Percentiles rank a stretch among this genome's conserved stretches.
Evolutionary conservation across 1,140 invertebrate genomes (phyloP).

Genomic region (Ectropis grisescens): DNA sequence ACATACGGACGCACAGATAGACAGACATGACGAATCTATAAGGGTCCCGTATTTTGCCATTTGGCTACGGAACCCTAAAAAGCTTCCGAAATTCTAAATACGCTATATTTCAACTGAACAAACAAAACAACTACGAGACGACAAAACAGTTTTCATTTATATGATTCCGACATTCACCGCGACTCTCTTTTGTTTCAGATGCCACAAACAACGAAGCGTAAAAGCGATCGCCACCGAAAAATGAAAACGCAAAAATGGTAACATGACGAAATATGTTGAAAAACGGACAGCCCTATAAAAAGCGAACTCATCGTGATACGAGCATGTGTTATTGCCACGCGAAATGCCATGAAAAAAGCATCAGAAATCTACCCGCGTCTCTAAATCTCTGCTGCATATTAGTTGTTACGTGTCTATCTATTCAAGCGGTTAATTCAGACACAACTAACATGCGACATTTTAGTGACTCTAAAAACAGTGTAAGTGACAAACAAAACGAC

Average conservation of each 20-base stretch:
- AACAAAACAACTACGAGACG: too few relatives aligned
- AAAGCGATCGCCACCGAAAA: constrained; percentile 14
- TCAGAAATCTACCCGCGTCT: constrained; percentile 19
- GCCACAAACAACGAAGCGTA: constrained; percentile 8
- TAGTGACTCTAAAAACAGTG: constrained; percentile 19
- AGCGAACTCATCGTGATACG: constrained; percentile 29
- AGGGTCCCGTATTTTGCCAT: too few relatives aligned
- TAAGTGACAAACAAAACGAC: constrained; percentile 26
- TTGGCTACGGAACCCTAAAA: too few relatives aligned
- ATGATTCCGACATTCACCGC: too few relatives aligned
- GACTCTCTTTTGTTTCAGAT: constrained; percentile 51
- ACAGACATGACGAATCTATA: too few relatives aligned
- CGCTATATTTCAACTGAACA: too few relatives aligned
- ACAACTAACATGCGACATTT: constrained; percentile 47
- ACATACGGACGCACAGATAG: too few relatives aligned
- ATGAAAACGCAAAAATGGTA: constrained; percentile 38
- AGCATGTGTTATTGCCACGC: constrained; percentile 32
- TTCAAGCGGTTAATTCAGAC: constrained; percentile 50
- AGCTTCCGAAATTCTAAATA: too few relatives aligned
- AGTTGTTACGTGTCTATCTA: constrained; percentile 33
- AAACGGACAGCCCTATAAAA: constrained; percentile 27
- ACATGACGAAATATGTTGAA: constrained; percentile 56
- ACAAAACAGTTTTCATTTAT: too few relatives aligned
- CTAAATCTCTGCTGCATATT: constrained; percentile 40
- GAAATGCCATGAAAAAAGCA: constrained; percentile 14